phyloP scores from a whole-genome alignment of 2,888 invertebrate species.

The Drosophila mercatorum region DNA sequence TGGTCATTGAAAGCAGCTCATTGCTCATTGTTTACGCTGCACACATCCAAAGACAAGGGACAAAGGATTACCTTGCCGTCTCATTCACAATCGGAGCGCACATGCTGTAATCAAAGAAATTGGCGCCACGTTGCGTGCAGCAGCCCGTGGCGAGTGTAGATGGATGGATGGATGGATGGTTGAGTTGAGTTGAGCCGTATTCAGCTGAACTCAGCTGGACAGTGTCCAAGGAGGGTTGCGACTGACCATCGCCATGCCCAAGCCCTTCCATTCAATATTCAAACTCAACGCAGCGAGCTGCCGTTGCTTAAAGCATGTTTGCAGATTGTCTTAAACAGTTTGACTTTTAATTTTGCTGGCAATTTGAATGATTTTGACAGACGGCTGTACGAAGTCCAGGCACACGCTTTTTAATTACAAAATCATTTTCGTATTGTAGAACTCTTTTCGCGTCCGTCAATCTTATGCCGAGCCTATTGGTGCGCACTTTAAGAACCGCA shows the following conservation, averaged over 20 bases:
- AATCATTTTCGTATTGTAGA: not conserved
- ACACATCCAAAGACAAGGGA: constrained; percentile 66
- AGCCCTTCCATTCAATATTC: constrained; percentile 41
- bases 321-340: constrained; percentile 78
- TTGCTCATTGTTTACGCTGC: constrained; percentile 59
- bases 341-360: constrained; percentile 78
- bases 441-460: not conserved
- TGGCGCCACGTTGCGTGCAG: constrained; percentile 77
- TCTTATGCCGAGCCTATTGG: constrained; percentile 21
- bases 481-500: constrained; percentile 32
- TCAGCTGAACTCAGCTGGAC: constrained; percentile 48
- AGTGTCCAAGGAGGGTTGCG: constrained; percentile 66
- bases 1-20: constrained; percentile 74
- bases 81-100: constrained; percentile 41
- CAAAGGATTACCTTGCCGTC: constrained; percentile 63
- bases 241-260: constrained; percentile 40
- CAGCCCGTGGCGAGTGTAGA: constrained; percentile 61
- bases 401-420: constrained; percentile 67
- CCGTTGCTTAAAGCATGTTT: constrained; percentile 69
- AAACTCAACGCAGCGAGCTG: constrained; percentile 66
- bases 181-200: constrained; percentile 22
- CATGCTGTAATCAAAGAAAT: constrained; percentile 78
- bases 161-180: constrained; percentile 19
- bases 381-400: constrained; percentile 2
- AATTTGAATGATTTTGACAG: constrained; percentile 58